Percentiles rank a stretch among this genome's conserved stretches.
Conservation (phyloP, 2,888 invertebrate genomes). For the Pinctada fucata region DNA sequence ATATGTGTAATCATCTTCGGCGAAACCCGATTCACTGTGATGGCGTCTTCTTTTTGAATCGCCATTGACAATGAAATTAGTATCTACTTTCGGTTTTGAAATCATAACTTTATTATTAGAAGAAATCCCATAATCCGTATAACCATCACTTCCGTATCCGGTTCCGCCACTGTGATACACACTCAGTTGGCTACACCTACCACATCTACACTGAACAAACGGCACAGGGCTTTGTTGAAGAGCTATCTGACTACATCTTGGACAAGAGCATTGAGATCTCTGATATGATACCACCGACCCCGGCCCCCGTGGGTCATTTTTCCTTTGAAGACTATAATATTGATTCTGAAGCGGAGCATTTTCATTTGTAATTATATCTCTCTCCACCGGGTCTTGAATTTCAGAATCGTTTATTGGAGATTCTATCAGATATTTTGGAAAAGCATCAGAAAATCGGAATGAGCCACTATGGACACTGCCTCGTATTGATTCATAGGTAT, state of each 20-base stretch:
- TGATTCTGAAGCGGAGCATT: not conserved
- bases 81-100: not conserved
- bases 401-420: not conserved
- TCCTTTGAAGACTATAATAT: not conserved
- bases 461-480: slow-evolving; percentile 27
- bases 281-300: slow-evolving; percentile 6
- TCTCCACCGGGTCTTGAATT: not conserved
- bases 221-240: not conserved
- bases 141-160: slow-evolving; percentile 26
- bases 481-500: slow-evolving; percentile 37
- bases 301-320: not conserved
- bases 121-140: slow-evolving; percentile 8
- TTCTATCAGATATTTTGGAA: slow-evolving; percentile 10
- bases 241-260: slow-evolving; percentile 7
- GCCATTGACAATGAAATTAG: not conserved
- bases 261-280: slow-evolving; percentile 10
- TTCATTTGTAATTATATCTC: not conserved
- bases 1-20: slow-evolving; percentile 7
- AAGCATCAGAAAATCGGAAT: slow-evolving; percentile 25
- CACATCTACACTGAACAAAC: slow-evolving; percentile 18
- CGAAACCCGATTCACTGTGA: not conserved
- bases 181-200: slow-evolving; percentile 26
- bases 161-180: slow-evolving; percentile 19
- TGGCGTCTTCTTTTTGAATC: not conserved
- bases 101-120: not conserved